Base-by-base conservation (phyloP, 1,140 invertebrate species). In the Dreissena rostriformis region DNA sequence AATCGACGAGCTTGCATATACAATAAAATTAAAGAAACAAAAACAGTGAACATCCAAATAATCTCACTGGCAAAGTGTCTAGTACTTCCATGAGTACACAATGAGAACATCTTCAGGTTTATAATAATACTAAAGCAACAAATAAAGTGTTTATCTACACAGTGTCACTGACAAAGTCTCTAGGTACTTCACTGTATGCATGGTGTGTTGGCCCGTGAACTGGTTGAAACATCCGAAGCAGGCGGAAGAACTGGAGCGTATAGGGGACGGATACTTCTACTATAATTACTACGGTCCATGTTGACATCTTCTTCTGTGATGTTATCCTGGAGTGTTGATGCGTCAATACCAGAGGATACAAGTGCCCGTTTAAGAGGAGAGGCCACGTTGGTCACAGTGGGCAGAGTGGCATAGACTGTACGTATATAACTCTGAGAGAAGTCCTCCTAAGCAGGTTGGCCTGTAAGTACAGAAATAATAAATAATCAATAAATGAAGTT, bases 401-500 rank as follows among this genome's bases (percentile, higher is more conserved):
- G 4, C 57, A 61, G 17, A 61, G 57, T 4, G 57, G 22, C 57
- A 61, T 61, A 61, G 17, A 61, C 17, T 61, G 57, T 19, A 61
- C 57, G 57, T 61, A n/a, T n/a, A 61, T 2, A 61, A 61, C 57
- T 24, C 57, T 61, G 57, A n/a, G 57, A 61, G 17, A 61, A 2
- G 57, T 61, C 17, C 57, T 39, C 57, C 57, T 61, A 12, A 24
- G 57, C 4, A 24, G 57, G 57, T 24, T 61, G 57, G 57, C 2
- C 57, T 61, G 57, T n/a, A 61, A 61, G 57, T 61, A 61, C 57
- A 61, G 57, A 61, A 61, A 61, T 61, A 61, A 61, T 61, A 61
- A 61, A n/a, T 61, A 61, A 61, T 61, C 17, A 61, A n/a, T 61
- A 4, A 19, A 61, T 61, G 17, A 2, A 61, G 57, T 61, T 61